Evolutionary conservation across 1,140 invertebrate genomes (phyloP).

Genomic region (Drosophila persimilis): DNA sequence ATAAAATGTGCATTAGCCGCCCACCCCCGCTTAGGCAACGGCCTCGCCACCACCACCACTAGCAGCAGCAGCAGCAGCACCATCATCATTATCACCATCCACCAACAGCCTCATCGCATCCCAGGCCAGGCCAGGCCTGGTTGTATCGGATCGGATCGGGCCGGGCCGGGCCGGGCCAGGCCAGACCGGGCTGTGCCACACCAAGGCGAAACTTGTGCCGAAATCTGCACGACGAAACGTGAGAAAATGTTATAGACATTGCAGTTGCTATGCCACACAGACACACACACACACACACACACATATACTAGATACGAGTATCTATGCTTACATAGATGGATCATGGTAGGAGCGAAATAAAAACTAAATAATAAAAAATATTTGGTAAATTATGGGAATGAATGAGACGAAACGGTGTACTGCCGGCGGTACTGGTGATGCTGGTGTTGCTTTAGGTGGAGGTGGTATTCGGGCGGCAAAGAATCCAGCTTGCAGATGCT

Average conservation of each 20-base stretch:
- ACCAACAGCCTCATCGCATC: slow-evolving; percentile 22
- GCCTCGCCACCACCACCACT: slow-evolving; percentile 26
- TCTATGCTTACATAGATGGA: slow-evolving; percentile 9
- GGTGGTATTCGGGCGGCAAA: slow-evolving; percentile 40
- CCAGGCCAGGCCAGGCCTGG: slow-evolving; percentile 7
- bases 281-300: not conserved
- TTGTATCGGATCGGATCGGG: slow-evolving; percentile 2
- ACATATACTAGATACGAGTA: not conserved
- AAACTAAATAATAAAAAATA: slow-evolving; percentile 69
- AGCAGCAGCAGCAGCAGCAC: slow-evolving; percentile 6
- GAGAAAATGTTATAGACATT: slow-evolving; percentile 76
- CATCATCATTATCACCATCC: slow-evolving; percentile 53
- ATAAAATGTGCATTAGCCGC: slow-evolving; percentile 74
- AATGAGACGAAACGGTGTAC: slow-evolving; percentile 24
- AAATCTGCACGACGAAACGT: slow-evolving; percentile 77
- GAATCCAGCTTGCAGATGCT: slow-evolving; percentile 64
- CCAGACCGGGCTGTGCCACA: slow-evolving; percentile 44
- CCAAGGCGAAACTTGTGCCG: slow-evolving; percentile 77
- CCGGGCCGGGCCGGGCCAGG: slow-evolving; percentile 17
- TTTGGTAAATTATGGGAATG: slow-evolving; percentile 80
- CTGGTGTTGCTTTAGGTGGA: too few relatives aligned
- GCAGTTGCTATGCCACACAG: slow-evolving; percentile 57
- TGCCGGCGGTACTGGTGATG: too few relatives aligned
- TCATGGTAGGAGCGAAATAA: slow-evolving; percentile 23
- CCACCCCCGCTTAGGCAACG: slow-evolving; percentile 57